Evolutionary conservation across 1,140 invertebrate species (phyloP).

Genomic region (Drosophila kikkawai): DNA sequence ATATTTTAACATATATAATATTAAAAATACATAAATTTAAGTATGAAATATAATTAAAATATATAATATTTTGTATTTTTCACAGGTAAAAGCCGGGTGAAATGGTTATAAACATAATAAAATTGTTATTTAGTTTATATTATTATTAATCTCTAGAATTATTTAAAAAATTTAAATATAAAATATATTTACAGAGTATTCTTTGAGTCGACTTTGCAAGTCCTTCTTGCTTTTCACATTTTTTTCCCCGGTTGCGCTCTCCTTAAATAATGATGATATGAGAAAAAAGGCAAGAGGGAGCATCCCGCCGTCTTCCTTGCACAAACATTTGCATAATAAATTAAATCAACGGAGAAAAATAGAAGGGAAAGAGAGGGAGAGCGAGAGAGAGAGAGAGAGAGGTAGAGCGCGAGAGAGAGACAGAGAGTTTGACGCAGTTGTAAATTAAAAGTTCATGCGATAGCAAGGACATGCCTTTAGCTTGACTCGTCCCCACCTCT

Average conservation of each 20-base stretch:
- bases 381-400: neutral
- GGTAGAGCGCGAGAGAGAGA: neutral
- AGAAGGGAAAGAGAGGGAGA: neutral
- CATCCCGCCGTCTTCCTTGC: slow-evolving; percentile 20
- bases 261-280: slow-evolving; percentile 60
- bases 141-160: neutral
- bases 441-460: slow-evolving; percentile 72
- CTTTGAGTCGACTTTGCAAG: neutral
- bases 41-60: no score
- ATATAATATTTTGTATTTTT: neutral
- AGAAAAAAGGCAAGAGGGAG: slow-evolving; percentile 32
- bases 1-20: no score
- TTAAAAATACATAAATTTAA: no score
- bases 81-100: no score
- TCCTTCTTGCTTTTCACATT: neutral
- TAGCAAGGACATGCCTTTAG: slow-evolving; percentile 55
- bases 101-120: neutral
- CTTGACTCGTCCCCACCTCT: slow-evolving; percentile 8
- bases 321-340: slow-evolving; percentile 73
- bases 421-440: slow-evolving; percentile 56
- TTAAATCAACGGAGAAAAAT: slow-evolving; percentile 61
- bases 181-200: neutral
- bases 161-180: neutral
- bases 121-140: neutral
- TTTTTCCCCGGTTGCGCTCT: slow-evolving; percentile 18